Conservation (phyloP, 2,888 invertebrate genomes). For the Tenthredo scrophulariae region DNA sequence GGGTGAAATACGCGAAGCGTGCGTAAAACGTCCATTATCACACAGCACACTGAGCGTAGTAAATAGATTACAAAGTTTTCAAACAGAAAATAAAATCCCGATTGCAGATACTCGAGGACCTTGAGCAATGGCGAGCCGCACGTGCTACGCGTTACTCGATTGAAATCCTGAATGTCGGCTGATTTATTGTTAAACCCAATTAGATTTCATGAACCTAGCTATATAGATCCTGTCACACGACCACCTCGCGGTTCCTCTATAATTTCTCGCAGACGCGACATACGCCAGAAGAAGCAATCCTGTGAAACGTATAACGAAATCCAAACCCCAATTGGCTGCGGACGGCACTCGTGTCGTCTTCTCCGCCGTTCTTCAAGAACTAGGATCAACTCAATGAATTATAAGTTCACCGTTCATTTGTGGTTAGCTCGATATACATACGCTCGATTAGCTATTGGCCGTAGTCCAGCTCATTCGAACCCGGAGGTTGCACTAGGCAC, state of each 20-base stretch:
- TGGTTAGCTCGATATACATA: neutral
- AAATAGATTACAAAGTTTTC: neutral
- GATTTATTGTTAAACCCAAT: no score
- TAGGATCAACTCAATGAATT: conserved; percentile 15
- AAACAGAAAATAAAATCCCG: neutral
- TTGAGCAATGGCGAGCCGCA: neutral
- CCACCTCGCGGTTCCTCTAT: neutral
- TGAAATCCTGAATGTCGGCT: no score
- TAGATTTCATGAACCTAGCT: no score
- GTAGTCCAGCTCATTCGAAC: neutral
- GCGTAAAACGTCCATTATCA: no score
- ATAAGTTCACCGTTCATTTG: conserved; percentile 5
- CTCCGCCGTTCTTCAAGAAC: neutral
- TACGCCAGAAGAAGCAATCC: neutral
- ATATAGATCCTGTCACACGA: neutral
- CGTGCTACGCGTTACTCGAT: no score
- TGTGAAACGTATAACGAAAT: neutral
- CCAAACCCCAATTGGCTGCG: neutral
- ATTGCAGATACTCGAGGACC: neutral
- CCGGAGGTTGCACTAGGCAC: neutral
- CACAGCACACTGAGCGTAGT: no score
- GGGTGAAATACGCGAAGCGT: no score
- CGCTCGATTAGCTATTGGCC: conserved; percentile 8
- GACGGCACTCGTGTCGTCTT: neutral
- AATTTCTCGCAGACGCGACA: neutral